Base-by-base conservation (phyloP, 2,888 invertebrate genomes). In the Hofmannophila pseudospretella region DNA sequence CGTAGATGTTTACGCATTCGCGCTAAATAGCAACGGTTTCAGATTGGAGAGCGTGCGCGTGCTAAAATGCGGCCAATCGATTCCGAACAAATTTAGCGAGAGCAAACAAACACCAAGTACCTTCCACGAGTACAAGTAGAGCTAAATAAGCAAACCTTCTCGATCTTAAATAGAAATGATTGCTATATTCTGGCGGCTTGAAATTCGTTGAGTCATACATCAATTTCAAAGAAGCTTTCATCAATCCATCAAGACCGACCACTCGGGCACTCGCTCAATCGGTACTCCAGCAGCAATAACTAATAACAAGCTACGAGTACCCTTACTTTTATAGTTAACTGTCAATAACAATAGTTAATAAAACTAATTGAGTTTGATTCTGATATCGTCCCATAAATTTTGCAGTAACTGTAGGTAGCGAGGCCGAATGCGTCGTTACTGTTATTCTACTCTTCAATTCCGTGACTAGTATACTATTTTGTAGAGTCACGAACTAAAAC, bases 31-130 rank as follows among this genome's bases (percentile, higher is more conserved):
- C 67, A 76, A 69, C 71, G 59, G 70, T 62, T 67, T 60, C 51
- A 64, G 52, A 70, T 70, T 64, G 66, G n/a, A n/a, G n/a, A 65
- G 53, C 62, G 54, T n/a, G 76, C 69, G 68, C 82, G 81, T 84
- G 84, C 68, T 69, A 62, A 73, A 82, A 82, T 79, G 82, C 80
- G 79, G 74, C 69, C 74, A 75, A 74, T 76, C 71, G 74, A 70
- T 75, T 66, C 48, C 43, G 51, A 63, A 67, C 71, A 68, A 66
- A 77, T 74, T 76, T 77, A 77, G 77, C 65, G 52, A 56, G 44
- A 55, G 55, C 64, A 71, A 71, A 74, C 67, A 64, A 51, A 42
- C 23, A 34, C 44, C 37, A 36, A 40, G 36, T 34, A 39, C 31
- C 36, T n/a, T n/a, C n/a, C n/a, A n/a, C n/a, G n/a, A n/a, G n/a